Evolutionary conservation across 2,888 invertebrate genomes (phyloP).

Genomic region (Perdita meconis): DNA sequence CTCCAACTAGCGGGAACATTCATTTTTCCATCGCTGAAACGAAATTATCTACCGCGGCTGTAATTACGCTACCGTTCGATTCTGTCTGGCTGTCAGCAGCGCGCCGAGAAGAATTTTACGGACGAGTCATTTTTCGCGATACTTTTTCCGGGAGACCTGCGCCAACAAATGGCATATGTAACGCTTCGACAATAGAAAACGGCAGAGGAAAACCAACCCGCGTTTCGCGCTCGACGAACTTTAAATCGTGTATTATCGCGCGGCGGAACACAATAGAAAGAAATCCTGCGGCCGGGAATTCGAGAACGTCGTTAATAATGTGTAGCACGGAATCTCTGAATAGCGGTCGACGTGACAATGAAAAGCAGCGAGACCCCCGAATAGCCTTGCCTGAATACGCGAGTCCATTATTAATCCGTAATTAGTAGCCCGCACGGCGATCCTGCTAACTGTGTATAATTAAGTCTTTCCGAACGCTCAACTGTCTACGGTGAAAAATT

Average conservation of each 20-base stretch:
- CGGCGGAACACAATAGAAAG: background rate
- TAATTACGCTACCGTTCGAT: background rate
- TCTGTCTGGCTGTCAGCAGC: background rate
- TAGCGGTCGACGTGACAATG: background rate
- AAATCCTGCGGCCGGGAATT: background rate
- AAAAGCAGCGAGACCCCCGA: background rate
- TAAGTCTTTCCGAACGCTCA: slow-evolving; percentile 41
- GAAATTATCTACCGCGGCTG: background rate
- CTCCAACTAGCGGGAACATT: background rate
- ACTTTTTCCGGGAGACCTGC: background rate
- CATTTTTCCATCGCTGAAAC: background rate
- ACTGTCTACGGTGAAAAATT: slow-evolving; percentile 40
- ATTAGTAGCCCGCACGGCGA: slow-evolving; percentile 53
- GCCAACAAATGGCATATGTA: background rate
- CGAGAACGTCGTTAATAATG: slow-evolving; percentile 4
- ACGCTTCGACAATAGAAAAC: slow-evolving; percentile 6
- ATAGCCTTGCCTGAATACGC: background rate
- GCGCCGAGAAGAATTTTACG: background rate
- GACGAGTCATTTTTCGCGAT: slow-evolving; percentile 19
- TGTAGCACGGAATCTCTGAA: slow-evolving; percentile 20
- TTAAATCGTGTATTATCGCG: slow-evolving; percentile 17
- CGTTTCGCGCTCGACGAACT: background rate
- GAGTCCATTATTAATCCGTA: slow-evolving; percentile 56
- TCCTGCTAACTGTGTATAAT: slow-evolving; percentile 54
- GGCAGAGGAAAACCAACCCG: background rate